A percentile compares a stretch with the other conserved stretches of the same genome.
These are phyloP conservation scores for Pocota personata DNA, from an alignment of 2,888 invertebrate genomes.

Conservation along the genomic window DNA sequence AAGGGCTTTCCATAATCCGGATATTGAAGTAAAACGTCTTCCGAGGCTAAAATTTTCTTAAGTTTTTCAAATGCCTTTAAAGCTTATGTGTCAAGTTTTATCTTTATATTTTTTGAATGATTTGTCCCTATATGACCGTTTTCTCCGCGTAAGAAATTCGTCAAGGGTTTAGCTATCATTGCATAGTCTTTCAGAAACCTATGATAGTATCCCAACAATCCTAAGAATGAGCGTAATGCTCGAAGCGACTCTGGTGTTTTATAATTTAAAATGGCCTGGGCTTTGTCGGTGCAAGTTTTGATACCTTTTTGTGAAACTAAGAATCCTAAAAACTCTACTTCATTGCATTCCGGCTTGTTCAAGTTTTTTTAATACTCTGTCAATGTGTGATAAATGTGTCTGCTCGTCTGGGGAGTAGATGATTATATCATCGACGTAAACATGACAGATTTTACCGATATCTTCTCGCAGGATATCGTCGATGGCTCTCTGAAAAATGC, in stretches of 20 bases:
- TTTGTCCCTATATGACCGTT: background rate
- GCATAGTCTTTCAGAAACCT: background rate
- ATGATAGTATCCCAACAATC: background rate
- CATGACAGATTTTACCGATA: too few species aligned
- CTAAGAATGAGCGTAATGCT: background rate
- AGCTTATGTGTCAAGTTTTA: background rate
- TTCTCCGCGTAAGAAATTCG: background rate
- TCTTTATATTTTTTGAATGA: background rate
- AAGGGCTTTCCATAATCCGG: conserved; percentile 31
- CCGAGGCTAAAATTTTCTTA: conserved; percentile 29
- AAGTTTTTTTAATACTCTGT: too few species aligned
- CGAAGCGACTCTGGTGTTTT: background rate
- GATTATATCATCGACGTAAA: too few species aligned
- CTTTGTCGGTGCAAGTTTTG: too few species aligned
- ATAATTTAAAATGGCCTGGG: too few species aligned
- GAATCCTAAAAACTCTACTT: too few species aligned
- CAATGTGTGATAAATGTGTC: too few species aligned
- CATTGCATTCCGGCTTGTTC: too few species aligned
- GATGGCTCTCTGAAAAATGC: too few species aligned
- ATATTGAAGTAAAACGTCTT: conserved; percentile 40
- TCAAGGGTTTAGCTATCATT: background rate
- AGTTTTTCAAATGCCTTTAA: conserved; percentile 20
- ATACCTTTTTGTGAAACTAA: too few species aligned
- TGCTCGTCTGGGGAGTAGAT: too few species aligned
- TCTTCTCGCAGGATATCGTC: too few species aligned